Conservation (phyloP, 2,797 vertebrate species). For the Pteropus rufus region DNA sequence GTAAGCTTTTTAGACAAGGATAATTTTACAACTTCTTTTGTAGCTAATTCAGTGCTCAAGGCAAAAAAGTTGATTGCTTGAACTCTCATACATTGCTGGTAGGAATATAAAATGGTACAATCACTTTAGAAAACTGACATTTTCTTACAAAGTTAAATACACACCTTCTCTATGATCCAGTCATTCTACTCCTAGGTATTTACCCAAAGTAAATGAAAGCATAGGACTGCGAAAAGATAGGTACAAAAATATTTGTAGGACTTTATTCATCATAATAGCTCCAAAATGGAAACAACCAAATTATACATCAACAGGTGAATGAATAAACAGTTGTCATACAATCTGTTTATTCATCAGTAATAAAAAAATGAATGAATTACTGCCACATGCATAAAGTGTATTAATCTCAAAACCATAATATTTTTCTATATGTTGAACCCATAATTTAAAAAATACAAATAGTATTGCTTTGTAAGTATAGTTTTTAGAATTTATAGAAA, state of each 20-base stretch:
- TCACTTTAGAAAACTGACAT: background rate
- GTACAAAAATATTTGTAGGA: background rate
- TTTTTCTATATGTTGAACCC: background rate
- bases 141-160: background rate
- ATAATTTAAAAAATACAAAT: background rate
- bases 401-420: background rate
- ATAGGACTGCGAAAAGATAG: background rate
- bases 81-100: background rate
- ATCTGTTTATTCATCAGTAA: background rate
- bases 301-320: background rate
- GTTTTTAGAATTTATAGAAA: background rate
- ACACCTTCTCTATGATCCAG: background rate
- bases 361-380: background rate
- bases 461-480: background rate
- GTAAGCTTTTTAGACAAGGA: background rate
- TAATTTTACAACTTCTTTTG: background rate
- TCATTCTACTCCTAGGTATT: background rate
- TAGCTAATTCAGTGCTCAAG: background rate
- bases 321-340: background rate
- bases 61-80: background rate
- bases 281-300: background rate
- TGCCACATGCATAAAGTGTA: background rate
- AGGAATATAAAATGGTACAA: background rate
- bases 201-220: background rate
- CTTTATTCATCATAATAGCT: background rate